Evolutionary conservation across 2,888 invertebrate genomes (phyloP).

Genomic region (Rhabditoides inermis): DNA sequence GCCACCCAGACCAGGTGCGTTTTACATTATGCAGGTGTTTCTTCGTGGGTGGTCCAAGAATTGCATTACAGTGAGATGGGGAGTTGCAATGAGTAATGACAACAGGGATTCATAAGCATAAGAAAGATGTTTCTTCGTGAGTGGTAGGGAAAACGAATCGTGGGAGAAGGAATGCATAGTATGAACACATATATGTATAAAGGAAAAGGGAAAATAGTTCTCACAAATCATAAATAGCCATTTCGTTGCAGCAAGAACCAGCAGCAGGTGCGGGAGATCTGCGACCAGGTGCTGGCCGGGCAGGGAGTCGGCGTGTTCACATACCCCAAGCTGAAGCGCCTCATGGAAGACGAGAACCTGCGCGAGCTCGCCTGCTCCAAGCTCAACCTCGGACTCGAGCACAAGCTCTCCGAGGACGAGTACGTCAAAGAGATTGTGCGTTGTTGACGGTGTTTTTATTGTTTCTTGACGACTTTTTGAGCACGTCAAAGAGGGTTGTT

Average conservation of each 20-base stretch:
- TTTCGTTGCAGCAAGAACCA: conserved; percentile 51
- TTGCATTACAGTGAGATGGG: too few relatives aligned
- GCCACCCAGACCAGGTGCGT: conserved; percentile 44
- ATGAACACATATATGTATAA: too few relatives aligned
- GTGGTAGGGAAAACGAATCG: too few relatives aligned
- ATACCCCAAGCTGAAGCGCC: conserved; percentile 56
- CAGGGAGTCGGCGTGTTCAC: conserved; percentile 95
- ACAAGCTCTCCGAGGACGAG: conserved; percentile 81
- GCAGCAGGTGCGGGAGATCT: conserved; percentile 49
- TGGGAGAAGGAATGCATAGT: conserved; percentile 1
- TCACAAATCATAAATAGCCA: too few relatives aligned
- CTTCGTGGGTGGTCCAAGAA: too few relatives aligned
- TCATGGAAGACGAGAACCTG: conserved; percentile 98
- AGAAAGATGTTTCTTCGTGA: too few relatives aligned
- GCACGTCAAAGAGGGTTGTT: too few relatives aligned
- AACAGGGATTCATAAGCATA: too few relatives aligned
- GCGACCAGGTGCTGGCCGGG: conserved; percentile 68
- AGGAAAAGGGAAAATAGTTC: conserved; percentile 2
- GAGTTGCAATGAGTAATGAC: too few relatives aligned
- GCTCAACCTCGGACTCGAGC: conserved; percentile 82
- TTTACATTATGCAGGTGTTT: too few relatives aligned
- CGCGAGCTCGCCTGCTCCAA: conserved; percentile 88
- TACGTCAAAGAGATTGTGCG: conserved; percentile 93
- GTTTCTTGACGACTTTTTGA: not conserved
- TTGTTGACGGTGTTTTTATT: not conserved